Evolutionary conservation across 2,113 vertebrate genomes (phyloP), one percentile per base, ranked within the genome.

Genomic region (Hemicordylus capensis): DNA sequence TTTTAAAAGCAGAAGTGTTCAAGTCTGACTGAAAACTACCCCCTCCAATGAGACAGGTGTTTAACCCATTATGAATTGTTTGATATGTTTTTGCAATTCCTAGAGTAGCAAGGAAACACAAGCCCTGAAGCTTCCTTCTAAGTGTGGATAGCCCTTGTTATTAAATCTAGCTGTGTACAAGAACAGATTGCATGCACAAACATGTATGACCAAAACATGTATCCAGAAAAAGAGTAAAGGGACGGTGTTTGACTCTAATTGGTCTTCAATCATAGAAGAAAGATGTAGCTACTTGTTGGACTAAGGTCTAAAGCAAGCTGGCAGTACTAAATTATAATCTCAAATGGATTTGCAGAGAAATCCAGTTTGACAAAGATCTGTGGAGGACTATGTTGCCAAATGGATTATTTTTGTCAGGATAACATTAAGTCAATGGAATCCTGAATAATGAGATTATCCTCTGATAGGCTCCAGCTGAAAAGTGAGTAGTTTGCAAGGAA

Each of bases 341-440:
- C 17, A 84, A 89, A 72, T 1, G 26, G 28, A 82, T 0, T 72
- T 89, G 82, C 63, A 56, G 58, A 46, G 59, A 76, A 86, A 91
- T 76, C 12, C 44, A 69, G 26, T 87, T 84, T 73, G 86, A 86
- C 69, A 90, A 87, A 89, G 86, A 44, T 73, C 6, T 61, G 67
- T 58, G 63, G 39, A 48, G 20, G 81, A 37, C 12, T 0, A 9
- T 28, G 9, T 58, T 22, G 31, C 28, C 74, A 78, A 88, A 85
- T 56, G 70, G 8, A 82, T 59, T 87, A 10, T 76, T 48, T n/a
- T 76, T 83, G 48, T 74, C 48, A 59, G 74, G 88, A 44, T 31
- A 0, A 0, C 15, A 69, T 17, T 69, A 72, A 59, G 1, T 88
- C 90, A 89, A 83, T 15, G 80, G 51, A n/a, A 82, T 89, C 91